A percentile compares a stretch with the other conserved stretches of the same genome.
These are phyloP conservation scores for Lepeophtheirus nordmannii DNA, from an alignment of 2,888 invertebrate genomes.

Conservation along the genomic window DNA sequence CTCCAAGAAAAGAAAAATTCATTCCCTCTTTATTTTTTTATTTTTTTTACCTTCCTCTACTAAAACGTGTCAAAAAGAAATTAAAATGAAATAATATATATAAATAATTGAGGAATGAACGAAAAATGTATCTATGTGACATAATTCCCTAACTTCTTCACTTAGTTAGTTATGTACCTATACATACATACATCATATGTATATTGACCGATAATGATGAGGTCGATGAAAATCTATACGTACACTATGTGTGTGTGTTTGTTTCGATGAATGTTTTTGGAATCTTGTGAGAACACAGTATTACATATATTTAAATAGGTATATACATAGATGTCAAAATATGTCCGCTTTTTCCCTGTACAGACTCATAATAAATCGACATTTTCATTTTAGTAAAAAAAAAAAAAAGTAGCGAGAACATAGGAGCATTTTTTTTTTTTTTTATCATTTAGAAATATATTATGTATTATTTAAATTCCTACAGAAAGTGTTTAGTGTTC, in stretches of 20 bases:
- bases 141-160: background rate
- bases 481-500: no score
- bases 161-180: background rate
- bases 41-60: background rate
- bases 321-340: no score
- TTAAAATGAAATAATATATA: constrained; percentile 2
- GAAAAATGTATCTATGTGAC: background rate
- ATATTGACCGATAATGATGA: constrained; percentile 5
- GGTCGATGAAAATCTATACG: background rate
- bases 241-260: background rate
- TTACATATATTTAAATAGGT: no score
- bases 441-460: no score
- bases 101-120: background rate
- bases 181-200: background rate
- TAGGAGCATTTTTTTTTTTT: no score
- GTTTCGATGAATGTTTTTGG: background rate
- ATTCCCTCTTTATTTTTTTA: background rate
- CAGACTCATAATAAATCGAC: no score
- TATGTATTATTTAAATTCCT: no score
- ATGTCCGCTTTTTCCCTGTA: no score
- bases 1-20: background rate
- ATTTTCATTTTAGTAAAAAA: no score
- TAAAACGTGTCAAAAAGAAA: background rate
- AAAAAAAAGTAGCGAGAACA: no score
- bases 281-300: background rate